Evolutionary conservation across 1,140 invertebrate species (phyloP).

Genomic region (Pygmarrhopalites habei): DNA sequence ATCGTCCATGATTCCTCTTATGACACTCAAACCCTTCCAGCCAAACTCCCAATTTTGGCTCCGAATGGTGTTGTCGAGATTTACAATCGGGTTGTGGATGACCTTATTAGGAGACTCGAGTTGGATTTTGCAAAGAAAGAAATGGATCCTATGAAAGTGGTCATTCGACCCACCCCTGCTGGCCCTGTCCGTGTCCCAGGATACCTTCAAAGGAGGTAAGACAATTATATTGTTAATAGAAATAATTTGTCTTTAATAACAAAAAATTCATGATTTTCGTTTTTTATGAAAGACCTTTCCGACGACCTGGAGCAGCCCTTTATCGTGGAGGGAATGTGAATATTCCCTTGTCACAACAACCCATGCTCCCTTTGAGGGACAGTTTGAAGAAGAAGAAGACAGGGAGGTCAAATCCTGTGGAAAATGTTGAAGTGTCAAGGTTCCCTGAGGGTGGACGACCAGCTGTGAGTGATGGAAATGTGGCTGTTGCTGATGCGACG

Average conservation of each 20-base stretch:
- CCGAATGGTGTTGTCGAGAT: slow-evolving; percentile 39
- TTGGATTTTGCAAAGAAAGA: slow-evolving; percentile 28
- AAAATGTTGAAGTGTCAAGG: slow-evolving; percentile 6
- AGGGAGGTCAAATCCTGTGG: not conserved
- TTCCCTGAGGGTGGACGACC: slow-evolving; percentile 15
- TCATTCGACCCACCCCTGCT: slow-evolving; percentile 35
- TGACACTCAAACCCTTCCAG: slow-evolving; percentile 30
- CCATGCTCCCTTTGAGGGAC: not conserved
- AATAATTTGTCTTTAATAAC: no score
- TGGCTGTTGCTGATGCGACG: no score
- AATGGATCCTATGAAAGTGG: slow-evolving; percentile 36
- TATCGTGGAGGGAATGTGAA: slow-evolving; percentile 26
- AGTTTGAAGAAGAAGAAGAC: slow-evolving; percentile 17
- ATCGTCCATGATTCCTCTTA: slow-evolving; percentile 24
- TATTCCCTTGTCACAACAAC: not conserved
- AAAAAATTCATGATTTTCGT: no score
- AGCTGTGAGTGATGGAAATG: not conserved
- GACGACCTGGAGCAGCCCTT: slow-evolving; percentile 35
- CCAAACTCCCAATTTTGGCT: slow-evolving; percentile 36
- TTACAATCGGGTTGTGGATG: slow-evolving; percentile 39
- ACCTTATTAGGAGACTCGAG: slow-evolving; percentile 34
- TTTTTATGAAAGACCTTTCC: slow-evolving; percentile 35
- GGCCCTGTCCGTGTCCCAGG: slow-evolving; percentile 38
- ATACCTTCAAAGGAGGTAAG: slow-evolving; percentile 32
- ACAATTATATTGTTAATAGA: no score